Base-by-base conservation (phyloP, 2,113 vertebrate genomes). In the Hippolais icterina region DNA sequence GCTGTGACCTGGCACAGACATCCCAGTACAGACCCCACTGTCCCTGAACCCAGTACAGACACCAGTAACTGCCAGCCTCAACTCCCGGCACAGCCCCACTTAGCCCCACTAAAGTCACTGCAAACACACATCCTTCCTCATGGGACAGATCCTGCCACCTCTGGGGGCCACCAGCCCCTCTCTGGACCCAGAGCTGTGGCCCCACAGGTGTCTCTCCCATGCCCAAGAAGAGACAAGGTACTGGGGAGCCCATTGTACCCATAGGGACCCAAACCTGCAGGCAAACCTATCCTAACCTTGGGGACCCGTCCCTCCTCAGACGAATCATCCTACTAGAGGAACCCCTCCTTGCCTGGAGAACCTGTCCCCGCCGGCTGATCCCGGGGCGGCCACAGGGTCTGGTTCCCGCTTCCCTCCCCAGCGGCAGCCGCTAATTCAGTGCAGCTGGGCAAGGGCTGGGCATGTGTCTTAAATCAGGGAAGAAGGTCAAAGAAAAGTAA, bases 381-480 rank as follows among this genome's bases (percentile, higher is more conserved):
- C 50, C 0, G 10, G 71, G 59, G 57, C 8, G 1, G 49, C 46
- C 21, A 4, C 64, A 37, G 65, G 83, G 35, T 61, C 87, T 50
- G 37, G 21, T 76, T 96, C 74, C 90, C 31, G 4, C 47, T 85
- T 96, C 90, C 90, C 88, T 78, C 80, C 88, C 70, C 80, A 21
- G 89, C 93, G 94, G 87, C 87, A 93, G 94, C 91, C 5, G 25
- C 83, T 97, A 96, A 96, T 95, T 95, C 94, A 74, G 53, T 50
- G 83, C 96, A 95, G 96, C 95, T 95, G 91, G 94, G 83, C 87
- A 91, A 71, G 92, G 94, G 89, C 75, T 87, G 94, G 96, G 96
- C 96, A 96, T 95, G 92, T 96, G 87, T 94, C 89, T 94, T 92
- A 95, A 88, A 94, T 95, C 91, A 95, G 93, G 94, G 95, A 94